These are phyloP conservation scores for Hydrotaea diabolus DNA, from an alignment of 2,888 invertebrate species.

Conservation along the genomic window DNA sequence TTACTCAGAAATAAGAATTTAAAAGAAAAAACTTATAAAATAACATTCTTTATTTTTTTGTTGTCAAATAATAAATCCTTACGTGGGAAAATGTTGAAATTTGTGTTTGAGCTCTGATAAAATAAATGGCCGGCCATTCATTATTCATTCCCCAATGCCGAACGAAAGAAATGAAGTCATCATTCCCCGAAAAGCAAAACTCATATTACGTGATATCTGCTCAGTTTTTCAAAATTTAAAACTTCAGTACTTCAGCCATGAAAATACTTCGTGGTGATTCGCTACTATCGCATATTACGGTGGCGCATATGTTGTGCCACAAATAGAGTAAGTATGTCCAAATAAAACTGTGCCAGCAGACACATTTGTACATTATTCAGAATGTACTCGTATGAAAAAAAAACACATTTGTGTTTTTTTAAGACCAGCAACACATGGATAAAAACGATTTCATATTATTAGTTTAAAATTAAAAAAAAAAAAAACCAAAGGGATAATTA, in stretches of 20 bases:
- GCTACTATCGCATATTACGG: not conserved
- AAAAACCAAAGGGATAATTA: too few species aligned
- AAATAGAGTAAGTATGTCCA: not conserved
- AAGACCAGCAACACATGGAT: too few species aligned
- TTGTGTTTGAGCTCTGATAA: not conserved
- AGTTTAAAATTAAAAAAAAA: too few species aligned
- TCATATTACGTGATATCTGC: slow-evolving; percentile 33
- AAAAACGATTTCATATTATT: too few species aligned
- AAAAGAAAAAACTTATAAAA: too few species aligned
- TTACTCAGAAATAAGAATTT: too few species aligned
- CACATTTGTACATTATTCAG: not conserved
- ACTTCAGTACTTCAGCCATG: slow-evolving; percentile 26
- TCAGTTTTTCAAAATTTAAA: not conserved
- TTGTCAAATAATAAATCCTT: not conserved
- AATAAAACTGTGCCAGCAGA: not conserved
- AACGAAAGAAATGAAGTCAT: slow-evolving; percentile 26
- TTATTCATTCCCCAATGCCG: not conserved
- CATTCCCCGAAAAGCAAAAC: slow-evolving; percentile 24
- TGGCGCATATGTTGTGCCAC: not conserved
- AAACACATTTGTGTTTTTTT: too few species aligned
- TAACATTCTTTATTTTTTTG: too few species aligned
- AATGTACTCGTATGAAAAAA: too few species aligned
- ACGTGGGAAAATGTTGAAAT: slow-evolving; percentile 17
- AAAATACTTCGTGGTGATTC: not conserved
- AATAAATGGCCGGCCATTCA: not conserved